Base-by-base conservation (phyloP, 2,888 invertebrate genomes). In the Hylaea fasciaria region DNA sequence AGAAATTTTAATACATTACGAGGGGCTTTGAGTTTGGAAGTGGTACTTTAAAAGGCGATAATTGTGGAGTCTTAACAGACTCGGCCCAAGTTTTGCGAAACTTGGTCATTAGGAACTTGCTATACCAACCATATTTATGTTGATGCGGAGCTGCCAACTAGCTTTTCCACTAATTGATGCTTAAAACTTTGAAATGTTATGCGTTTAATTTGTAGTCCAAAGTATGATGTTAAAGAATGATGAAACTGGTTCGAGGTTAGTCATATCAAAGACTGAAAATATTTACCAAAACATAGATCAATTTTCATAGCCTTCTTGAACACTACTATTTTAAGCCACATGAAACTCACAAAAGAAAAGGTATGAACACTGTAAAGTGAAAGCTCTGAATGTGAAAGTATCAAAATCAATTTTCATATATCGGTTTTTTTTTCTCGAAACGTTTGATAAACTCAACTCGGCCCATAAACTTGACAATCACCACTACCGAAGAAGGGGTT, bases 51-150 rank as follows among this genome's bases (percentile, higher is more conserved):
- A 61, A 68, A 62, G 65, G 68, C 67, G 64, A 57, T 71, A 70
- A 71, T 73, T 71, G 72, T 76, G 62, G 68, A 62, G 69, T 53
- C 62, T 77, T 71, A 71, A 65, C 72, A 65, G 67, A 35, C 50
- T 65, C 49, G 44, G 49, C 48, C 49, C 65, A 66, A 77, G 72
- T 73, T 78, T 69, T 41, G 54, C 54, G 66, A 63, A 77, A 77
- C 77, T 76, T 75, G 60, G 51, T 70, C 76, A 76, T 80, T 80
- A 77, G 72, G 76, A 75, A 77, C 63, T 80, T 73, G 43, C 53
- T 47, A 22, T 22, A 22, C 22, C 56, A 53, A 50, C 52, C 45
- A 66, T 71, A 71, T 69, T 72, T 68, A 61, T 66, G 46, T 67
- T 69, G 69, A 71, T 70, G 76, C 68, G 10, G 55, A 45, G 54